Conservation (phyloP, 92 coral and sea anemone genomes). For the Muricea muricata region DNA sequence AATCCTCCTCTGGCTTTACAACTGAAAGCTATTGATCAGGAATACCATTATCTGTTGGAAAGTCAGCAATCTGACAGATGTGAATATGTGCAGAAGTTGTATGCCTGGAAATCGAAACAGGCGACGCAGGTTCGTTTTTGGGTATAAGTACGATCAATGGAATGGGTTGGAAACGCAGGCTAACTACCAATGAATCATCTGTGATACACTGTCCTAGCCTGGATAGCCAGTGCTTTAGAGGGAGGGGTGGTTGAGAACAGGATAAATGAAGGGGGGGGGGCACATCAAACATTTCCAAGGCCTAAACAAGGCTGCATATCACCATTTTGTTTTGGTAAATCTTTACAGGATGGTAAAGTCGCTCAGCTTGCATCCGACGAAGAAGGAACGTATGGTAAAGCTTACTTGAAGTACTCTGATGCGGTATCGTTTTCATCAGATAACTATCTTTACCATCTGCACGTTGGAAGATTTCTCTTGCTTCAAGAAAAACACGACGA, state of each 20-base stretch:
- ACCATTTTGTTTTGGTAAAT: not conserved
- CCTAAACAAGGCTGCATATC: too few species aligned
- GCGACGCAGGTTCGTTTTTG: constrained; percentile 69
- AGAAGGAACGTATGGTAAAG: constrained; percentile 90
- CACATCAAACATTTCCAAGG: too few species aligned
- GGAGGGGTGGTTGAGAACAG: not conserved
- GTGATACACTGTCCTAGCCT: too few species aligned
- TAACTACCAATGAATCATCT: too few species aligned
- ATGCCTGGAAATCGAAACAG: constrained; percentile 94
- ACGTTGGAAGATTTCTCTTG: constrained; percentile 89
- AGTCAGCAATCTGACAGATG: constrained; percentile 92
- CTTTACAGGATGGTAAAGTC: constrained; percentile 78
- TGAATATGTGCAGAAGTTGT: constrained; percentile 91
- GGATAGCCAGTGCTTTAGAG: too few species aligned
- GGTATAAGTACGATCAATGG: not conserved
- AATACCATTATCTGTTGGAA: constrained; percentile 90
- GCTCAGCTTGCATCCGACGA: constrained; percentile 82
- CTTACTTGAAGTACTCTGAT: constrained; percentile 87
- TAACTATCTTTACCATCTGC: constrained; percentile 84
- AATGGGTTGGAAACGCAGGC: too few species aligned
- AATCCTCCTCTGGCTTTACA: constrained; percentile 85
- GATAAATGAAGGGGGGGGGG: not conserved
- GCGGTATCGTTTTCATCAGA: constrained; percentile 77
- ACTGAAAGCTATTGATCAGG: constrained; percentile 92
- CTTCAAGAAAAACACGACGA: constrained; percentile 86